Conservation (phyloP, 2,888 invertebrate genomes). For the Ochropleura plecta region DNA sequence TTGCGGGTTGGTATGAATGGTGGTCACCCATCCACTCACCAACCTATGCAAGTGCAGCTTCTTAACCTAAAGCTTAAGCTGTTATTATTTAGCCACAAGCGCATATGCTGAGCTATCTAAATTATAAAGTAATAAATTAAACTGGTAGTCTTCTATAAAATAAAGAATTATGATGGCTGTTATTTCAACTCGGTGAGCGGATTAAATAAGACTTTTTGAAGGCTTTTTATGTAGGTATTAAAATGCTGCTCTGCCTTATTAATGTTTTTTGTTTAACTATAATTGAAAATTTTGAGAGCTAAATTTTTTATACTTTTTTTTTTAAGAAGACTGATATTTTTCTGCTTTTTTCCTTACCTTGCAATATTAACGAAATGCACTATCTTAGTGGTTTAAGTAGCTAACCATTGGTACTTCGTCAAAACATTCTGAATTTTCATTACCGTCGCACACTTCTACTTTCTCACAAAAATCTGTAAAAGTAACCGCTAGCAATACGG, state of each 20-base stretch:
- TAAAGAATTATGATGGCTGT: not conserved
- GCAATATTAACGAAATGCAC: too few relatives aligned
- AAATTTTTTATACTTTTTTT: not conserved
- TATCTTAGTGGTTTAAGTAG: not conserved
- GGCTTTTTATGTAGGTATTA: not conserved
- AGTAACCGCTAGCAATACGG: slow-evolving; percentile 44
- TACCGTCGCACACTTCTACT: slow-evolving; percentile 12
- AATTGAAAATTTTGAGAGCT: not conserved
- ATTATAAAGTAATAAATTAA: slow-evolving; percentile 2
- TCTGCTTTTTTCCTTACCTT: too few relatives aligned
- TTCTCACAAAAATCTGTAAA: slow-evolving; percentile 33
- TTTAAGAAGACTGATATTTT: not conserved
- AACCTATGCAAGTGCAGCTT: too few relatives aligned
- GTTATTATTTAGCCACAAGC: too few relatives aligned
- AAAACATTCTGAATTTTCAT: slow-evolving; percentile 31
- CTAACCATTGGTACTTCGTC: not conserved
- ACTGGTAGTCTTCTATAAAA: not conserved
- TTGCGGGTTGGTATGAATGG: too few relatives aligned
- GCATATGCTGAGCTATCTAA: not conserved
- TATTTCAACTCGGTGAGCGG: not conserved
- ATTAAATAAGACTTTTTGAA: not conserved
- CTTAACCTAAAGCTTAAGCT: too few relatives aligned
- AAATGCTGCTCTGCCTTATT: not conserved
- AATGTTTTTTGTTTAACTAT: not conserved
- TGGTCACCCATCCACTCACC: too few relatives aligned